Base-by-base conservation (phyloP, 2,113 vertebrate species). In the Petrocephalus microphthalmus region DNA sequence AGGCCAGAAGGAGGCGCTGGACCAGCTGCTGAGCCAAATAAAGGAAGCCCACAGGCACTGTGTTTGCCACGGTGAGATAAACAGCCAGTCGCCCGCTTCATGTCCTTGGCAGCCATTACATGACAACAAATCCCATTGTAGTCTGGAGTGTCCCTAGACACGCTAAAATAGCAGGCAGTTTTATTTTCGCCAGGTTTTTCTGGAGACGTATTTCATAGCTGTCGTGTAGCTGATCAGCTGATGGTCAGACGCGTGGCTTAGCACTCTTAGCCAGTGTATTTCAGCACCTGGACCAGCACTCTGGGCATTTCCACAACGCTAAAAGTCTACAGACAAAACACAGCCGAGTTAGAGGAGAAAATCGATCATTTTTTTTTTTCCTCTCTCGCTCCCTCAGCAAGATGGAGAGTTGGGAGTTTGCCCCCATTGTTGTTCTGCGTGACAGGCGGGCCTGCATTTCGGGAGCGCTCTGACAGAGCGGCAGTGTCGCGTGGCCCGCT, bases 1-100 rank as follows among this genome's bases (percentile, higher is more conserved):
- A 89, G 95, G 96, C 67, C 96, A 97, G 91, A 95, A 95, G 8
- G 96, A 97, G 91, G 95, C 95, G 7, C 92, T 98, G 56, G 96
- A 97, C 90, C 96, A 96, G 71, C 95, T 97, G 5, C 95, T 97
- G 37, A 92, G 92, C n/a, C 96, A 97, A 92, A 96, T 97, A 92
- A 97, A 97, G 92, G 96, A 96, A 0, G 92, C 95, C 88, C 97
- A 97, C 90, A 96, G 95, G 88, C 94, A 97, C 91, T 97, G 97
- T 2, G 89, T 95, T 51, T 98, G 97, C 91, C 97, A 97, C 0
- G 97, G 97, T 98, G 95, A 94, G 94, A 90, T 42, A 78, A 37
- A 78, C 71, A 29, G 88, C 74, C 67, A 47, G 0, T 45, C 85
- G 20, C 2, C 53, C 54, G 37, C 78, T 82, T 17, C 42, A 7